Evolutionary conservation across 2,113 vertebrate species (phyloP), one percentile per base, ranked within the genome.

Genomic region (Gallinago jamesoni): DNA sequence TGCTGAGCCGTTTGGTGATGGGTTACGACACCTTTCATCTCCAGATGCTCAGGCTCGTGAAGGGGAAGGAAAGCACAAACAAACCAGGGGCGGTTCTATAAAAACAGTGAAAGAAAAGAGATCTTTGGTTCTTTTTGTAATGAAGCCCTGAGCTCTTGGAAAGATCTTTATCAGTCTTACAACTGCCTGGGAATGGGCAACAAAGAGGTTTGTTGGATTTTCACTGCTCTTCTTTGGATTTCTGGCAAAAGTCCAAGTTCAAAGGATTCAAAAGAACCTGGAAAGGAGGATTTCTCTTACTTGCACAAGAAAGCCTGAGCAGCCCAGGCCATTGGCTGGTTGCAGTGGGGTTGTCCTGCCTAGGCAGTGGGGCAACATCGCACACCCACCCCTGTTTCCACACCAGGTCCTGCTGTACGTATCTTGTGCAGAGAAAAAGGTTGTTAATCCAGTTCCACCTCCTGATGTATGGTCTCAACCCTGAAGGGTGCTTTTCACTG

Each of bases 351-450:
- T 43, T 70, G 64, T 17, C 43, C 9, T 67, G 53, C 62, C n/a
- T 83, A 0, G 2, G 7, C 11, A 48, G 43, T 11, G 33, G 33
- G 28, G 47, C 24, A 12, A 10, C 27, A 5, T 15, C 4, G 0
- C 35, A 45, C 21, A 57, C 10, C 30, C 37, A 28, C 12, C 11
- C 31, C 53, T 11, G 7, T 28, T 78, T 75, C 19, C 37, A 72
- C 19, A 48, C 27, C 19, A 23, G 25, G 10, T 56, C 14, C 62
- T 87, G 30, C 35, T 21, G 10, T 17, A 33, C 2, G 1, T 20
- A 7, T 50, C 86, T 19, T 37, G 15, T 74, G 37, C 31, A 69
- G n/a, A n/a, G 10, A 30, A 74, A 47, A 82, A 24, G 9, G 4
- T 33, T 82, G n/a, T 45, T 28, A 52, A 76, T 41, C 22, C 55